These are phyloP conservation scores for Drosophila greeni DNA, from an alignment of 2,888 invertebrate genomes.

Conservation along the genomic window DNA sequence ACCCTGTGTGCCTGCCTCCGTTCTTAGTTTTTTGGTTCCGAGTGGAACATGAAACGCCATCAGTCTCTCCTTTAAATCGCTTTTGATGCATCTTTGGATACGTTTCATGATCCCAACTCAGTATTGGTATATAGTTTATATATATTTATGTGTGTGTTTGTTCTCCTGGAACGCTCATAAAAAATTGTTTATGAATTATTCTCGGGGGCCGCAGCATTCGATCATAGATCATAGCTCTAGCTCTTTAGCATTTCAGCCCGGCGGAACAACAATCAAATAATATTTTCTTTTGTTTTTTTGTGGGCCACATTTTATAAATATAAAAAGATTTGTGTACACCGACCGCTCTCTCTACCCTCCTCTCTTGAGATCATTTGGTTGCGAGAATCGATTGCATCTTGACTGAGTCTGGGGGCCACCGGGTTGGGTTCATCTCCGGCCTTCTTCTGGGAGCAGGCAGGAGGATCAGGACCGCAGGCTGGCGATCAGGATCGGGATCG, in stretches of 20 bases:
- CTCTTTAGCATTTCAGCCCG: neutral
- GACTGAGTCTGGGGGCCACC: slow-evolving; percentile 20
- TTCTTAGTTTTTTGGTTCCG: slow-evolving; percentile 25
- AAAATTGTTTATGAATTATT: slow-evolving; percentile 56
- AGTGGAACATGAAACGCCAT: slow-evolving; percentile 76
- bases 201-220: slow-evolving; percentile 15
- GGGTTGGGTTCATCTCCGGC: slow-evolving; percentile 2
- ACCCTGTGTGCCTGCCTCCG: slow-evolving; percentile 1
- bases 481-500: slow-evolving; percentile 24
- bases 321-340: slow-evolving; percentile 51
- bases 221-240: slow-evolving; percentile 21
- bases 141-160: neutral
- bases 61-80: slow-evolving; percentile 76
- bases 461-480: slow-evolving; percentile 2
- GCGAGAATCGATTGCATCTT: slow-evolving; percentile 69
- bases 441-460: slow-evolving; percentile 3
- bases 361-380: slow-evolving; percentile 72
- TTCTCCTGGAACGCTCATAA: slow-evolving; percentile 43
- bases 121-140: slow-evolving; percentile 15
- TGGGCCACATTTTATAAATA: slow-evolving; percentile 61
- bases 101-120: slow-evolving; percentile 70
- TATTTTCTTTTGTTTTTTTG: slow-evolving; percentile 57
- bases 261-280: slow-evolving; percentile 60
- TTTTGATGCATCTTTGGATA: slow-evolving; percentile 78
- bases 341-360: slow-evolving; percentile 13